phyloP scores from a whole-genome alignment of 2,797 vertebrate species.

The Alexandromys oeconomus region DNA sequence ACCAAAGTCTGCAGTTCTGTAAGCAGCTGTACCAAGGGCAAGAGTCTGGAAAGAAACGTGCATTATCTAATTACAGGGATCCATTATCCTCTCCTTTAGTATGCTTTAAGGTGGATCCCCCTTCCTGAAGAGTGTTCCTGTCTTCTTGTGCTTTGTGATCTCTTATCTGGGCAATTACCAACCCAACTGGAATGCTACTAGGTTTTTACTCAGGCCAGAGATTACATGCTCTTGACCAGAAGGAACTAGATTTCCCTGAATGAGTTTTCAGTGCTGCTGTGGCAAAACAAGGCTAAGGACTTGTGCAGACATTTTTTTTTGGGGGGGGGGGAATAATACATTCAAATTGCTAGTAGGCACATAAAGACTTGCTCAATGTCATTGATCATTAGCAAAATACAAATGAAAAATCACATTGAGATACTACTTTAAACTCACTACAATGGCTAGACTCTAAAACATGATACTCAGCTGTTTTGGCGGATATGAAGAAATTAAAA shows the following conservation, averaged over 20 bases:
- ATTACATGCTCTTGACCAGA: neutral
- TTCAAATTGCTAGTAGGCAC: neutral
- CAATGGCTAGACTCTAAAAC: constrained; percentile 9
- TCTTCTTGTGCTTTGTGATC: neutral
- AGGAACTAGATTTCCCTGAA: neutral
- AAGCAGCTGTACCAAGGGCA: neutral
- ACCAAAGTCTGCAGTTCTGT: neutral
- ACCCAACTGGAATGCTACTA: neutral
- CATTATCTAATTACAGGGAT: neutral
- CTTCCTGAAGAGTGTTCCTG: neutral
- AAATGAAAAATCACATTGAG: neutral
- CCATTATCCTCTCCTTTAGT: neutral
- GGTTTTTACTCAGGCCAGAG: neutral
- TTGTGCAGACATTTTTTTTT: neutral
- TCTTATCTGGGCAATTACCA: neutral
- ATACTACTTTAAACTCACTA: neutral
- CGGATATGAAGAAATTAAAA: constrained; percentile 24
- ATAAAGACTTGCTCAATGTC: neutral
- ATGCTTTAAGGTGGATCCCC: neutral
- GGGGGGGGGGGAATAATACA: neutral
- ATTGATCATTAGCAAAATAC: neutral
- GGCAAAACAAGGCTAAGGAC: neutral
- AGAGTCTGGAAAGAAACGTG: neutral
- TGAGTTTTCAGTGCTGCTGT: neutral
- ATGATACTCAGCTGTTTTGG: neutral